Conservation (phyloP, 2,888 invertebrate genomes). For the Phania funesta region DNA sequence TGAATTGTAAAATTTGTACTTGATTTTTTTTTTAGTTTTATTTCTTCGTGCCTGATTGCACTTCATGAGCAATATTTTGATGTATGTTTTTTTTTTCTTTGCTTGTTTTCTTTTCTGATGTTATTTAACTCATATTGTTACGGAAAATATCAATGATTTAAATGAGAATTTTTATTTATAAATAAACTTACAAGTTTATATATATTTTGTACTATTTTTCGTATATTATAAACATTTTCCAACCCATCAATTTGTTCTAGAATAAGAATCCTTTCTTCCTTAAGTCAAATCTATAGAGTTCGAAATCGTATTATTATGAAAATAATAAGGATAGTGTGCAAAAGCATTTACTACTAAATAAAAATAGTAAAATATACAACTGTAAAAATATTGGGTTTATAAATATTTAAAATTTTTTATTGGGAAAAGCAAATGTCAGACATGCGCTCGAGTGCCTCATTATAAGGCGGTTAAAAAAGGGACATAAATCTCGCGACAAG, state of each 20-base stretch:
- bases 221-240: slow-evolving; percentile 35
- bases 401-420: too few species aligned
- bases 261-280: background rate
- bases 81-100: background rate
- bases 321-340: too few species aligned
- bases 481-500: too few species aligned
- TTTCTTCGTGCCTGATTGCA: slow-evolving; percentile 51
- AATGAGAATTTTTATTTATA: slow-evolving; percentile 30
- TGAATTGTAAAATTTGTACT: slow-evolving; percentile 49
- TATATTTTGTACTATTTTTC: slow-evolving; percentile 2
- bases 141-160: slow-evolving; percentile 21
- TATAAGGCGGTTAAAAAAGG: too few species aligned
- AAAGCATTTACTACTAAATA: too few species aligned
- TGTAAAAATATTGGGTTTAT: too few species aligned
- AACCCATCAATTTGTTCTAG: slow-evolving; percentile 51
- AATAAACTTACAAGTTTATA: slow-evolving; percentile 45
- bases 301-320: too few species aligned
- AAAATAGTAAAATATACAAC: too few species aligned
- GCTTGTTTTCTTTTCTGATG: background rate
- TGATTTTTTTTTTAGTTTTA: slow-evolving; percentile 7
- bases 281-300: too few species aligned
- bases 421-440: too few species aligned
- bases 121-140: slow-evolving; percentile 18
- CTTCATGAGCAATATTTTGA: slow-evolving; percentile 13
- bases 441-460: too few species aligned